Evolutionary conservation across 2,113 vertebrate species (phyloP).

Genomic region (Myotis yumanensis): DNA sequence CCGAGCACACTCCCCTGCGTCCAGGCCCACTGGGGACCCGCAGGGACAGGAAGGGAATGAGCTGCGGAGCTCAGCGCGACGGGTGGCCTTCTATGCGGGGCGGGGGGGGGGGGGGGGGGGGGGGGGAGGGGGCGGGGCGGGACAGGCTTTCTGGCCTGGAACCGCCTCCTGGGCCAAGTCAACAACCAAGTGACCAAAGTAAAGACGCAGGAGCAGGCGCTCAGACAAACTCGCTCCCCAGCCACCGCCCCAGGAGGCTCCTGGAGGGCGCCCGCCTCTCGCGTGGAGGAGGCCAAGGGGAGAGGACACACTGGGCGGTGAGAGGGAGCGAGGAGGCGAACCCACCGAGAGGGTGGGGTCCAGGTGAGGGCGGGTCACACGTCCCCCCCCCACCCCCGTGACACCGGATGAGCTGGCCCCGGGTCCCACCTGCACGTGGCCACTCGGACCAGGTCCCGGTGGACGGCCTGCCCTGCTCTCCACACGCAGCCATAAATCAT

Average conservation of each 20-base stretch:
- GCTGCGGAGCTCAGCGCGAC: too few species aligned
- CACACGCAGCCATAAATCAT: background rate
- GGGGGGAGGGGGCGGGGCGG: too few species aligned
- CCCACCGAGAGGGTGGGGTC: rapidly evolving
- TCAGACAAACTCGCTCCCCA: background rate
- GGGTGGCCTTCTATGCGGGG: background rate
- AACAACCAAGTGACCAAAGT: background rate
- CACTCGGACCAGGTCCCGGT: background rate
- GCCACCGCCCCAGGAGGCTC: too few species aligned
- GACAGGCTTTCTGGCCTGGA: background rate
- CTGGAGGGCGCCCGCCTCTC: background rate
- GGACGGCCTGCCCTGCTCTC: background rate
- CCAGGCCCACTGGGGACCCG: too few species aligned
- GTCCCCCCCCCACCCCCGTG: rapidly evolving
- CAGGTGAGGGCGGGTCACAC: rapidly evolving
- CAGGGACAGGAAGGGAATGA: too few species aligned
- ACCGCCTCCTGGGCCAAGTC: background rate
- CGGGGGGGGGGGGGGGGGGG: too few species aligned
- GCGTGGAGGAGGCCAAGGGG: background rate
- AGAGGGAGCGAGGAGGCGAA: too few species aligned
- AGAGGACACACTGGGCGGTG: too few species aligned
- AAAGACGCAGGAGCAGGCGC: background rate
- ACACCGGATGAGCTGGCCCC: rapidly evolving
- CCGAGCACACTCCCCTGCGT: background rate
- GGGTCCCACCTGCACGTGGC: background rate